Conservation (phyloP, 2,113 vertebrate species). For the human (Homo sapiens) region DNA sequence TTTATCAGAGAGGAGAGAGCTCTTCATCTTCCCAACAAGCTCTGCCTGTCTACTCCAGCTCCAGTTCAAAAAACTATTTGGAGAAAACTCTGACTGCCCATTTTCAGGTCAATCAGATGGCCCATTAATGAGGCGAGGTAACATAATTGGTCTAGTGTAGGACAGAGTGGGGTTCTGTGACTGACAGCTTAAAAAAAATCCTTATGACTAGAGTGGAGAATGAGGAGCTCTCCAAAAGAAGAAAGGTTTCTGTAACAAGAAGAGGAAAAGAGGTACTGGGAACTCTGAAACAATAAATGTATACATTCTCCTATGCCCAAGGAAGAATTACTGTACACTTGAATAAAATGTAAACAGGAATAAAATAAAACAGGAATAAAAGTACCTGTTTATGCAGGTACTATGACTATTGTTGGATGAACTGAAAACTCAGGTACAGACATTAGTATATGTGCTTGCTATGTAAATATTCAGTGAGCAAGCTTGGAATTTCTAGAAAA, state of each 20-base stretch:
- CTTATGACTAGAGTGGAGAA: neutral
- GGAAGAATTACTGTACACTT: neutral
- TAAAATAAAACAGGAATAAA: neutral
- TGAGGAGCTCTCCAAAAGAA: neutral
- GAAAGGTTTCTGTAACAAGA: neutral
- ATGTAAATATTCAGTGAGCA: neutral
- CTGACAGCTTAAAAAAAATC: neutral
- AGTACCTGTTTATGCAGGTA: neutral
- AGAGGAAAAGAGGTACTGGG: neutral
- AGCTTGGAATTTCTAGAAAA: neutral
- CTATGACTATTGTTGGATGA: neutral
- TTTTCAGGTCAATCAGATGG: neutral
- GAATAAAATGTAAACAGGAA: too few relatives aligned
- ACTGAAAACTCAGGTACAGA: neutral
- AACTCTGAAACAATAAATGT: neutral
- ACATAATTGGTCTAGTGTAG: neutral
- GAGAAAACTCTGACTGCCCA: neutral
- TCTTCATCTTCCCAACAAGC: neutral
- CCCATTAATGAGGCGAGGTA: neutral
- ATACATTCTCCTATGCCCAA: neutral
- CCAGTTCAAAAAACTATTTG: neutral
- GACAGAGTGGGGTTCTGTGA: neutral
- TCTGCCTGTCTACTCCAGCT: neutral
- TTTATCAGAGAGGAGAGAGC: neutral
- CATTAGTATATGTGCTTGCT: neutral